Base-by-base conservation (phyloP, 2,888 invertebrate genomes). In the Uloborus plumipes region DNA sequence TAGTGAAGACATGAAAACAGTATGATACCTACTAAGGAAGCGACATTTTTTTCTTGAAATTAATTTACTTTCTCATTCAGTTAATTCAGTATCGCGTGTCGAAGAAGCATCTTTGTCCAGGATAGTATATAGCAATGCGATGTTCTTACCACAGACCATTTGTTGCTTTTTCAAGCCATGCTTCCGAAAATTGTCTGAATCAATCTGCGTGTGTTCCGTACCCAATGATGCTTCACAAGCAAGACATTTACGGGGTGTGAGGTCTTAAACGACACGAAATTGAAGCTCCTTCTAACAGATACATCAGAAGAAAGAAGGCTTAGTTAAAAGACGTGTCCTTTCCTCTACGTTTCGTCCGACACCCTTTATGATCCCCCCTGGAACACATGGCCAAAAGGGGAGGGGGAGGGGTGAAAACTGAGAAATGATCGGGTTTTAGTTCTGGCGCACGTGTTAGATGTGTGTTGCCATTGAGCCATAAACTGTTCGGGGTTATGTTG, bases 381-480 rank as follows among this genome's bases (percentile, higher is more conserved):
- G 22, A 72, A 78, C 78, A 78, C 72, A 78, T 78, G 78, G 72
- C 71, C 77, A 51, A 47, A 18, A n/a, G 58, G 20, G 58, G 55
- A 26, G 26, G 0, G n/a, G 39, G 64, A n/a, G n/a, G 26, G 61
- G 11, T 7, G 39, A 39, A 39, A 39, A 39, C 14, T 65, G 20
- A 53, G 67, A 61, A 51, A 70, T 53, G 66, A 75, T 59, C 51
- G 49, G 77, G 47, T 58, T 55, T 22, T 61, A 20, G 58, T 31
- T 55, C 26, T 50, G 26, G 51, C 62, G 65, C 79, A 79, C 79
- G 79, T 79, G 79, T 79, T 72, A 53, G 61, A 78, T 78, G 58
- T 53, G 49, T 50, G 22, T 14, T 64, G 77, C 70, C 70, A 78
- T 62, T 77, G 62, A 77, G 47, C 39, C 77, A 55, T 78, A 71